These are phyloP conservation scores for Stichodactyla helianthus DNA, from an alignment of 64 coral and sea anemone species.

Conservation along the genomic window DNA sequence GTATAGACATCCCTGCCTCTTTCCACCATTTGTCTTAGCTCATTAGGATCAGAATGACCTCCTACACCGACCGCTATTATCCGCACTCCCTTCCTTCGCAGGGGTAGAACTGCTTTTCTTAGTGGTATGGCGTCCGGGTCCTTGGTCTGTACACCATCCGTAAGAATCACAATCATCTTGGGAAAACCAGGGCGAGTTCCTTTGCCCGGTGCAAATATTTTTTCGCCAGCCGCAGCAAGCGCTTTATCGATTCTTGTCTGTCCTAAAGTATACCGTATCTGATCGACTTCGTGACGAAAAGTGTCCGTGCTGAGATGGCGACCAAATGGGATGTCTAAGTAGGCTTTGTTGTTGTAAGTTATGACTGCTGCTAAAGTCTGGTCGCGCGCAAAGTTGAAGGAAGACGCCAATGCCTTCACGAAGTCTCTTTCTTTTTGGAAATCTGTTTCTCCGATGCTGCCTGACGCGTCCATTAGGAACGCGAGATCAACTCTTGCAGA, in stretches of 20 bases:
- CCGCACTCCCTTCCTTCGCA: constrained; percentile 56
- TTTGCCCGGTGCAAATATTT: constrained; percentile 37
- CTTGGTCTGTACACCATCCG: constrained; percentile 62
- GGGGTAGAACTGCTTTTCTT: constrained; percentile 41
- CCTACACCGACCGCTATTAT: constrained; percentile 75
- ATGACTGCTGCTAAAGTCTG: constrained; percentile 56
- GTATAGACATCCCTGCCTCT: constrained; percentile 55
- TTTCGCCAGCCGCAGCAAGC: constrained; percentile 41
- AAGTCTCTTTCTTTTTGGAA: constrained; percentile 68
- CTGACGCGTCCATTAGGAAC: constrained; percentile 86
- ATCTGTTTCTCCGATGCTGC: constrained; percentile 54
- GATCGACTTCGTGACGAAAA: constrained; percentile 50
- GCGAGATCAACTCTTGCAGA: constrained; percentile 55
- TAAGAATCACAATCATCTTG: constrained; percentile 61
- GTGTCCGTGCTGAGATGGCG: constrained; percentile 33
- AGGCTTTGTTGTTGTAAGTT: constrained; percentile 53
- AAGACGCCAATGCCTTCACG: constrained; percentile 52
- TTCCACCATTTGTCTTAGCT: constrained; percentile 66
- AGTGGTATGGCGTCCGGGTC: constrained; percentile 36
- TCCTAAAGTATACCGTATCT: constrained; percentile 60
- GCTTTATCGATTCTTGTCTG: constrained; percentile 71
- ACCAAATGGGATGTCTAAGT: constrained; percentile 48
- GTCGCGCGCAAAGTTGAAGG: constrained; percentile 37
- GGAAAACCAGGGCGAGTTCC: constrained; percentile 44
- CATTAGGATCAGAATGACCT: constrained; percentile 36